Percentiles rank a stretch among this genome's conserved stretches.
Conservation (phyloP, 2,113 vertebrate species). For the Egretta garzetta region DNA sequence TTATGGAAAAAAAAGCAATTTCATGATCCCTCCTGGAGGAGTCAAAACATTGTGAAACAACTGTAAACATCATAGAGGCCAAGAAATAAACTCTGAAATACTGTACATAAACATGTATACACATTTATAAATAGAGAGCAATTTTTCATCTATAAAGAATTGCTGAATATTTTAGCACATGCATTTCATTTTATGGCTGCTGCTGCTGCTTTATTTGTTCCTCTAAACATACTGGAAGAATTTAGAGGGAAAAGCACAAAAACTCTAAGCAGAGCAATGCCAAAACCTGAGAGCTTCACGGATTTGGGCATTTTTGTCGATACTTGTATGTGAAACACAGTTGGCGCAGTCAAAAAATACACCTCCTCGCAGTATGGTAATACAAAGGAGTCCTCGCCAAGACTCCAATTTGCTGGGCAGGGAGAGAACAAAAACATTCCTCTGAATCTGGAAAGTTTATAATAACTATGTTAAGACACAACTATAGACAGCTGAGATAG, state of each 20-base stretch:
- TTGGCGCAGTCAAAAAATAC: neutral
- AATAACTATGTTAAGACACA: neutral
- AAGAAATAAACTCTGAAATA: slow-evolving; percentile 18
- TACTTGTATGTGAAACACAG: neutral
- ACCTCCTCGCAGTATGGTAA: fast-evolving
- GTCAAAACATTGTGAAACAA: slow-evolving; percentile 63
- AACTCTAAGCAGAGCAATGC: neutral
- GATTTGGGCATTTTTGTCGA: neutral
- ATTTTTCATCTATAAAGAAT: neutral
- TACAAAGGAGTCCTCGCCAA: neutral
- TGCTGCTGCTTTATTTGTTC: neutral
- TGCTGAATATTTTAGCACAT: neutral
- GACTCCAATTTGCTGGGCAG: neutral
- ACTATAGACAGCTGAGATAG: neutral
- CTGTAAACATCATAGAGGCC: slow-evolving; percentile 29
- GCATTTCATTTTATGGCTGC: neutral
- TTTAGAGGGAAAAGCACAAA: neutral
- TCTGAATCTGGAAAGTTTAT: neutral
- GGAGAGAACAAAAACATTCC: neutral
- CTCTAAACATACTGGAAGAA: neutral
- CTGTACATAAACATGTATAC: neutral
- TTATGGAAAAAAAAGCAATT: slow-evolving; percentile 8
- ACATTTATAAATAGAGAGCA: neutral
- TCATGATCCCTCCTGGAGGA: neutral
- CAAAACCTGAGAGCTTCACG: neutral